phyloP scores from a whole-genome alignment of 2,113 vertebrate genomes.

The Crypturellus undulatus region DNA sequence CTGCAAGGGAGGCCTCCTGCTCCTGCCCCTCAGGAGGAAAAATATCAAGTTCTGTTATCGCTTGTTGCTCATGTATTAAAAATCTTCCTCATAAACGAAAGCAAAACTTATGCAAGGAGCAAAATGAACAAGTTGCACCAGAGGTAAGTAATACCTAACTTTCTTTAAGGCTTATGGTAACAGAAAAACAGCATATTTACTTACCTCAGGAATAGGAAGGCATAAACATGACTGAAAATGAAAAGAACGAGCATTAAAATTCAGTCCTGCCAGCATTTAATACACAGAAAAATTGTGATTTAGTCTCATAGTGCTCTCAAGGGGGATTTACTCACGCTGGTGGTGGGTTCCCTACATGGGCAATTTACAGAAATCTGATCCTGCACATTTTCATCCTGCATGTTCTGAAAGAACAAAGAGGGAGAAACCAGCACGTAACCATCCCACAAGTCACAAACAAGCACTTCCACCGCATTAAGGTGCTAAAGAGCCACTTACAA shows the following conservation, averaged over 20 bases:
- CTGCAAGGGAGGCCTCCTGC: not conserved
- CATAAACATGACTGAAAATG: slow-evolving; percentile 70
- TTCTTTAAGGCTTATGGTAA: not conserved
- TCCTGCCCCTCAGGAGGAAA: not conserved
- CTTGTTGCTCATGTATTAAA: not conserved
- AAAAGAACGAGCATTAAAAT: slow-evolving; percentile 43
- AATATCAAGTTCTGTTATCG: not conserved
- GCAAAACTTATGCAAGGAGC: not conserved
- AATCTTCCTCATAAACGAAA: not conserved
- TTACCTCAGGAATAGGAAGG: slow-evolving; percentile 76
- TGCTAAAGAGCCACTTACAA: slow-evolving; percentile 61
- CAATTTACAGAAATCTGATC: not conserved
- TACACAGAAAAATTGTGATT: not conserved
- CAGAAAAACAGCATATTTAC: not conserved
- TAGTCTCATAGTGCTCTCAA: not conserved
- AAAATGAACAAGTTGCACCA: not conserved
- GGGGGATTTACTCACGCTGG: slow-evolving; percentile 65
- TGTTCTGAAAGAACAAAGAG: slow-evolving; percentile 30
- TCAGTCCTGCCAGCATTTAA: not conserved
- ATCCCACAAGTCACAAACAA: not conserved
- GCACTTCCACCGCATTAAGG: not conserved
- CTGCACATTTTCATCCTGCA: not conserved
- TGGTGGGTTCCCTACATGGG: slow-evolving; percentile 27
- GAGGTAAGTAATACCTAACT: not conserved
- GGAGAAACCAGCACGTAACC: not conserved